Evolutionary conservation across 2,888 invertebrate genomes (phyloP).

Genomic region (Lasioglossum villosulum): DNA sequence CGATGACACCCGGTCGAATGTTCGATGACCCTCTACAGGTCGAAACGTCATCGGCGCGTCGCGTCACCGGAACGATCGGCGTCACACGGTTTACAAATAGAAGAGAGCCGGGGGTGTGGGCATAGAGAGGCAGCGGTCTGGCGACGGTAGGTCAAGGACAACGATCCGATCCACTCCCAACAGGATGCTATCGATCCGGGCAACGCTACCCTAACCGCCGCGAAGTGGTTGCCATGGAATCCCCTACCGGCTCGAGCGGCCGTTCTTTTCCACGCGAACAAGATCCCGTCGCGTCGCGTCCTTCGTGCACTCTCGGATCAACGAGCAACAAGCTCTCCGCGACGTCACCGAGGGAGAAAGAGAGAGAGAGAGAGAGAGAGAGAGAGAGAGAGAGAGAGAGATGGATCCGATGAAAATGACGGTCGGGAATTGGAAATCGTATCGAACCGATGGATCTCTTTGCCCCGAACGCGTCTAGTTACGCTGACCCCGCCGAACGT

Average conservation of each 20-base stretch:
- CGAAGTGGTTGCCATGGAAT: slow-evolving; percentile 72
- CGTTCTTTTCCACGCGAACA: slow-evolving; percentile 57
- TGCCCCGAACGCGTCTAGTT: slow-evolving; percentile 25
- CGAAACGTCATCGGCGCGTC: slow-evolving; percentile 49
- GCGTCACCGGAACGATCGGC: slow-evolving; percentile 58
- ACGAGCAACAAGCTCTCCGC: slow-evolving; percentile 18
- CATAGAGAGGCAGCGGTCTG: slow-evolving; percentile 46
- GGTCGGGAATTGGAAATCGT: slow-evolving; percentile 65
- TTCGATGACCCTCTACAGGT: slow-evolving; percentile 44
- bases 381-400: neutral
- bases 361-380: neutral
- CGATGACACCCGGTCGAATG: slow-evolving; percentile 44
- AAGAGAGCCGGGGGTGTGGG: slow-evolving; percentile 38
- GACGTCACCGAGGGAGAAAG: slow-evolving; percentile 17
- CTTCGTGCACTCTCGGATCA: neutral
- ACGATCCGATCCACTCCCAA: slow-evolving; percentile 75
- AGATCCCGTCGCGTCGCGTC: slow-evolving; percentile 8
- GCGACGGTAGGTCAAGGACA: slow-evolving; percentile 81
- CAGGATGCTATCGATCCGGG: slow-evolving; percentile 68
- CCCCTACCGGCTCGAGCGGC: slow-evolving; percentile 52
- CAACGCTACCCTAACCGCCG: slow-evolving; percentile 65
- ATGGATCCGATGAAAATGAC: slow-evolving; percentile 34
- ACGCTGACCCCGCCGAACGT: slow-evolving; percentile 24
- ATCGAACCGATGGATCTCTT: slow-evolving; percentile 58
- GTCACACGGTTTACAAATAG: slow-evolving; percentile 65